Evolutionary conservation across 2,888 invertebrate genomes (phyloP), one percentile per base, ranked within the genome.

Genomic region (Heteromurus nitidus): DNA sequence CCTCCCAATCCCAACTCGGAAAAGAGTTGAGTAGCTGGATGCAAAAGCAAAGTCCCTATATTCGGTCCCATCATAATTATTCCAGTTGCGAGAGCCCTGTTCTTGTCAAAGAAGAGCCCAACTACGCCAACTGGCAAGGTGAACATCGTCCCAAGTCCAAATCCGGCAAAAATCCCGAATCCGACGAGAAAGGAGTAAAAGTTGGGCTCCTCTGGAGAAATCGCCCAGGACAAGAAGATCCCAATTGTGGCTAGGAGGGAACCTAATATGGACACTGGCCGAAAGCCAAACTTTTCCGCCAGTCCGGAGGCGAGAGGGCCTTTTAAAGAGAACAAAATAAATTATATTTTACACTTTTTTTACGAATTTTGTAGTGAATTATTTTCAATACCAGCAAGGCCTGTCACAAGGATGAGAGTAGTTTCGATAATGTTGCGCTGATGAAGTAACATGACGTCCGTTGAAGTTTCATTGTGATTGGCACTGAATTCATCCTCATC

Each of bases 1-100:
- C 47, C 47, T 3, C 13, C 0, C n/a, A n/a, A n/a, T 3, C 58
- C 20, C 18, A 80, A n/a, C n/a, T n/a, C n/a, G n/a, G n/a, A 36
- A 31, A 81, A 62, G 11, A 9, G 22, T 3, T 80, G 53, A 9
- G 67, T 77, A 3, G 97, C 89, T 0, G 96, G 96, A 0, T 96
- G 94, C 88, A 98, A 93, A 1, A 95, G 90, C 88, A 97, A 95
- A 9, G 95, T 95, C 13, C 97, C 97, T 18, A 97, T 95, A 7
- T 99, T 99, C 0, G 98, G 97, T 26, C 99, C 99, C 88, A 98
- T 97, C 1, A 98, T 94, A 0, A 97, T 96, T 69, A 99, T 93
- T 1, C 98, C 98, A 0, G 98, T 98, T 0, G 99, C 98, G 72
- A 99, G 89, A 0, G 97, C 97, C 72, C 98, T 92, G 93, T 96